phyloP scores from a whole-genome alignment of 2,888 invertebrate species.

The Frankliniella intonsa region DNA sequence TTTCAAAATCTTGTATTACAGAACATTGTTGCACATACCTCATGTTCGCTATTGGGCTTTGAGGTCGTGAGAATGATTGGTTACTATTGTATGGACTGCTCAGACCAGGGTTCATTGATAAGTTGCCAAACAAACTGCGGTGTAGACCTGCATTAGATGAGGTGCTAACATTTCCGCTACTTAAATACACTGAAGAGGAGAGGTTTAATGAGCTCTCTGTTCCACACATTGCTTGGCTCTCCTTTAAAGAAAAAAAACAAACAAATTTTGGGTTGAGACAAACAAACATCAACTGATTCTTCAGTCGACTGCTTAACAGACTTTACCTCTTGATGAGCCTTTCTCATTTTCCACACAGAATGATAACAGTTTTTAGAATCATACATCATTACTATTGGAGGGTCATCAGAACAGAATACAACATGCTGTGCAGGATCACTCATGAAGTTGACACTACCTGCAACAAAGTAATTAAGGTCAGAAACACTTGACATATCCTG shows the following conservation, averaged over 20 bases:
- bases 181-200: not conserved
- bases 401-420: conserved; percentile 69
- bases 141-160: not conserved
- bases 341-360: conserved; percentile 75
- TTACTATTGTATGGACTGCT: not conserved
- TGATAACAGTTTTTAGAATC: conserved; percentile 73
- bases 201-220: conserved; percentile 8
- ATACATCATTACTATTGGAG: conserved; percentile 76
- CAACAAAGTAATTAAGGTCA: conserved; percentile 33
- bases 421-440: conserved; percentile 57
- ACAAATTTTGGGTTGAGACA: not conserved
- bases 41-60: conserved; percentile 49
- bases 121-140: conserved; percentile 4
- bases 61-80: conserved; percentile 45
- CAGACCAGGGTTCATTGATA: not conserved
- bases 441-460: conserved; percentile 47
- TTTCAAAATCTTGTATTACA: conserved; percentile 34
- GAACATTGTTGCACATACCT: conserved; percentile 47
- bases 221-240: conserved; percentile 41
- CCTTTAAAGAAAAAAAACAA: conserved; percentile 36
- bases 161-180: conserved; percentile 12
- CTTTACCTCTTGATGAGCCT: conserved; percentile 67
- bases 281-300: conserved; percentile 3
- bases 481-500: not conserved
- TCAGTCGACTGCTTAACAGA: not conserved